A percentile compares a stretch with the other conserved stretches of the same genome.
Evolutionary conservation across 2,888 invertebrate genomes (phyloP).

Genomic region (Brachynemurus nebulosus): DNA sequence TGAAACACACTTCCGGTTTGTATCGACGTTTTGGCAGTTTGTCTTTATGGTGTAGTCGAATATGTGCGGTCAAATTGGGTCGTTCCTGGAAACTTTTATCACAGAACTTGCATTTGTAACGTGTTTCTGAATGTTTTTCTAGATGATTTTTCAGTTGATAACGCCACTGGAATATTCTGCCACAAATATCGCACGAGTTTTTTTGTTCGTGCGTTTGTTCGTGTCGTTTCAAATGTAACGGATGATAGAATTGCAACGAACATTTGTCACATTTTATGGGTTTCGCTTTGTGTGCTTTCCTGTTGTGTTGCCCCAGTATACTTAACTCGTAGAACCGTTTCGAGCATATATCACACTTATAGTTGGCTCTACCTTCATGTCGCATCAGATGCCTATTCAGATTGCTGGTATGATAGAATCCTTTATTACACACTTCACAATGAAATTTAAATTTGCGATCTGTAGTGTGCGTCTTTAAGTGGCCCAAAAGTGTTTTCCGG

Average conservation of each 20-base stretch:
- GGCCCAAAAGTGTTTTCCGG: background rate
- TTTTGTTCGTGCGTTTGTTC: background rate
- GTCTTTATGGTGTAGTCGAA: background rate
- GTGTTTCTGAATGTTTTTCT: background rate
- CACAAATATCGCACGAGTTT: background rate
- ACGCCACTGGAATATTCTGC: background rate
- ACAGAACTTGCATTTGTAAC: background rate
- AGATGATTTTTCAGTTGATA: background rate
- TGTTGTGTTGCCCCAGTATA: background rate
- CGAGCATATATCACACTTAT: conserved; percentile 6
- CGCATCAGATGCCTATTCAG: conserved; percentile 1
- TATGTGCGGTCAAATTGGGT: background rate
- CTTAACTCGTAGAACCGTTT: background rate
- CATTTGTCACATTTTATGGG: conserved; percentile 1
- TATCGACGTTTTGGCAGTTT: no score
- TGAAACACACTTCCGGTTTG: background rate
- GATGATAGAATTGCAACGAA: background rate
- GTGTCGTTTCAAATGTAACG: background rate
- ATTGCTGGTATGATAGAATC: background rate
- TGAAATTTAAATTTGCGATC: background rate
- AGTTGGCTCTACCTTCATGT: background rate
- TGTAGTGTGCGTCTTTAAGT: background rate
- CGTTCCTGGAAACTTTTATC: background rate
- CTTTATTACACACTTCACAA: conserved; percentile 4
- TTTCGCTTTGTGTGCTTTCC: background rate